Evolutionary conservation across 2,797 vertebrate genomes (phyloP), one percentile per base, ranked within the genome.

Genomic region (Morus bassanus): DNA sequence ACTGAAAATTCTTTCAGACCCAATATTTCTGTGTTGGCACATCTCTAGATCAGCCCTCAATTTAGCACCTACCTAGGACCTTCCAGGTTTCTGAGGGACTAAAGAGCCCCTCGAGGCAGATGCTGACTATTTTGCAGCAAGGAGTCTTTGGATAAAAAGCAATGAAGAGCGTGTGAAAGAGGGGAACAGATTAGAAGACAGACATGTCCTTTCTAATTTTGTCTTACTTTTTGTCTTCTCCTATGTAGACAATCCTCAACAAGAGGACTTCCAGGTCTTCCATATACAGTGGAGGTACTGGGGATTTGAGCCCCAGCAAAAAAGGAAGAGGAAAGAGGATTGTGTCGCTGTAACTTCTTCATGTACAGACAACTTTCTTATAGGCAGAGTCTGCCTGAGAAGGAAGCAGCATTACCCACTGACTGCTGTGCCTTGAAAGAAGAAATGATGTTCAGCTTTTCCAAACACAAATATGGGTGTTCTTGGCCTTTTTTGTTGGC

Each of bases 361-460:
- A 18, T 0, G 0, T 59, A 41, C 1, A 0, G 54, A 18, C 8
- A 51, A 54, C 7, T 6, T 43, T 81, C 53, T 68, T 23, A n/a
- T 0, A 67, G 16, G 6, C 6, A 37, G 11, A 54, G 2, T 13
- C 24, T 67, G 7, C 87, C 43, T 82, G 35, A 89, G 74, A 54
- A 50, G 17, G 13, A 82, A 13, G 6, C 3, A 10, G 4, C n/a
- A 51, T 35, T 28, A 64, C 4, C 4, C 24, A 16, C 16, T 73
- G 41, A 27, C 31, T 37, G 3, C 18, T 53, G 4, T 22, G 17
- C 63, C 56, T 81, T 63, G 21, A 25, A 82, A 79, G 30, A 88
- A 33, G 8, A 46, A 53, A 11, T 31, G 12, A 15, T 9, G 1
- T 43, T 78, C 30, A 33, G 7, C 10, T 59, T 16, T 88, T 82